Percentiles rank a stretch among this genome's conserved stretches.
Conservation (phyloP, 2,113 vertebrate species). For the Gambusia affinis region DNA sequence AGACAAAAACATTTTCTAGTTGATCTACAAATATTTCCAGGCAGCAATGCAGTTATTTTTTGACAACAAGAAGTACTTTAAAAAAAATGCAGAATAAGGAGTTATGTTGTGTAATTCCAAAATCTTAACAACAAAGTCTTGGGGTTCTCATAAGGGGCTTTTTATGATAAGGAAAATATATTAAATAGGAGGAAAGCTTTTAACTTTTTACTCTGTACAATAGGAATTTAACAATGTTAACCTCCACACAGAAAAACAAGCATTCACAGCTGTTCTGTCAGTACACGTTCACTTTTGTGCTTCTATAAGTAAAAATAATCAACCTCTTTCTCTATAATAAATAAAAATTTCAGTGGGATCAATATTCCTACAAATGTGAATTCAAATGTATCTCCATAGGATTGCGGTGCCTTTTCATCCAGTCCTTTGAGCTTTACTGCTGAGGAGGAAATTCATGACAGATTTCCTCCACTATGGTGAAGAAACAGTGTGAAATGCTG, state of each 20-base stretch:
- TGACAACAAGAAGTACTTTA: too few species aligned
- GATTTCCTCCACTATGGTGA: neutral
- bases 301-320: neutral
- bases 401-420: neutral
- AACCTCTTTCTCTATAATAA: neutral
- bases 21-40: neutral
- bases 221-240: neutral
- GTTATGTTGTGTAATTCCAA: neutral
- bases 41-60: neutral
- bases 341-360: neutral
- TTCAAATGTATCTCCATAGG: slow-evolving; percentile 1
- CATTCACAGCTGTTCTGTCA: neutral
- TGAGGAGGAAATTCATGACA: slow-evolving; percentile 4
- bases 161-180: neutral
- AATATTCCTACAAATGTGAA: neutral
- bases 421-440: neutral
- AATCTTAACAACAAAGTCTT: too few species aligned
- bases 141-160: neutral
- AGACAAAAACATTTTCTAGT: neutral
- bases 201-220: neutral
- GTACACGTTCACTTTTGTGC: neutral
- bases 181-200: neutral
- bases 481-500: slow-evolving; percentile 4
- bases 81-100: neutral
- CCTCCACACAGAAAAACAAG: too few species aligned